Conservation (phyloP, 2,113 vertebrate genomes). For the Lanius collurio region DNA sequence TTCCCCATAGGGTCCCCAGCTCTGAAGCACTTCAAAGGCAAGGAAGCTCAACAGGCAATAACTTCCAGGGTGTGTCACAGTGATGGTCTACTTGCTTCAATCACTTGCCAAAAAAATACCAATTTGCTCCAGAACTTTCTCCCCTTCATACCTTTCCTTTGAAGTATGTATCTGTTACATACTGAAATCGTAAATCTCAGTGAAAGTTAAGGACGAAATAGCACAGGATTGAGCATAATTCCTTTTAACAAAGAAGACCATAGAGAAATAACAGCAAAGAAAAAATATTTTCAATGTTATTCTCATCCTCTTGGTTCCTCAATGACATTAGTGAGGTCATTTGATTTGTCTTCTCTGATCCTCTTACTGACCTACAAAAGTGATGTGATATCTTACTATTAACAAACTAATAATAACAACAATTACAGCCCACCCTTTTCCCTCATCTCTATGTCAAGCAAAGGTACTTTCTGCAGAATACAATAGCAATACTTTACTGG, state of each 20-base stretch:
- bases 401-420: accelerated
- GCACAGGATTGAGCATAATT: not conserved
- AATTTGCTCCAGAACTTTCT: not conserved
- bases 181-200: not conserved
- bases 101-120: not conserved
- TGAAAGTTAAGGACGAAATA: not conserved
- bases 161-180: not conserved
- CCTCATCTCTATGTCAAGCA: not conserved
- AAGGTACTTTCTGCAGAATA: not conserved
- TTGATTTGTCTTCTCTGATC: not conserved
- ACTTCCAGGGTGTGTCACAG: not conserved
- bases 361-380: not conserved
- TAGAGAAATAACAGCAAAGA: not conserved
- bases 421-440: not conserved
- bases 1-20: not conserved
- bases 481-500: not conserved
- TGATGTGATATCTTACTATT: not conserved
- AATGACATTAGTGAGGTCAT: not conserved
- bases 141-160: not conserved
- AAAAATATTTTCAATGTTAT: not conserved
- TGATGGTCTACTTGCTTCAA: not conserved
- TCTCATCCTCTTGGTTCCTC: not conserved
- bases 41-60: not conserved
- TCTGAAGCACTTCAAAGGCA: not conserved
- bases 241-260: not conserved